Conservation (phyloP, 2,113 vertebrate species). For the Carassius auratus region DNA sequence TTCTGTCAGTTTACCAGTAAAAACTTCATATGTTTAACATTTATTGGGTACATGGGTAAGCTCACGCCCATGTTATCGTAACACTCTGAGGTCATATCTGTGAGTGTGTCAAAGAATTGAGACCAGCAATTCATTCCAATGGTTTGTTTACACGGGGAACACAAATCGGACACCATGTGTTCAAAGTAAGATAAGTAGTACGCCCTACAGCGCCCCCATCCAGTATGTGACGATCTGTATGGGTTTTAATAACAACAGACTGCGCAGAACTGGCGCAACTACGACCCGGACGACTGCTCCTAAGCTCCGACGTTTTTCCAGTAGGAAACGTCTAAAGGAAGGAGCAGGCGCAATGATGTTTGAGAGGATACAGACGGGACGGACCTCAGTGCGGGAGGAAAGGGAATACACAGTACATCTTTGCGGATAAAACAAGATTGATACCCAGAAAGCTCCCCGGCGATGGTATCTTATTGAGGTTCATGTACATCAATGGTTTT, state of each 20-base stretch:
- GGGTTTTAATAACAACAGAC: not conserved
- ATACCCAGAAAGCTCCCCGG: not conserved
- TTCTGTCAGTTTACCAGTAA: not conserved
- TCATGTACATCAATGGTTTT: not conserved
- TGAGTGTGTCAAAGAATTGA: not conserved
- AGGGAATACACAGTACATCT: conserved; percentile 43
- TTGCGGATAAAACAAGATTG: conserved; percentile 24
- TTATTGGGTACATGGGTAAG: not conserved
- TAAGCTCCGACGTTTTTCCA: conserved; percentile 49
- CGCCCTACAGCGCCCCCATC: conserved; percentile 4
- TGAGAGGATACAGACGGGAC: conserved; percentile 62
- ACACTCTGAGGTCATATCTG: not conserved
- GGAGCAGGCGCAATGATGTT: conserved; percentile 62
- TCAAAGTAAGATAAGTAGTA: conserved; percentile 24
- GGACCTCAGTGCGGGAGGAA: conserved; percentile 52
- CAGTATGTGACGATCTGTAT: conserved; percentile 5
- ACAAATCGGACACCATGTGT: not conserved
- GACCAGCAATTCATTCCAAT: not conserved
- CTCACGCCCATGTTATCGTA: not conserved
- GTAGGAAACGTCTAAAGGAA: conserved; percentile 63
- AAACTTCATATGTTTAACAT: conserved; percentile 15
- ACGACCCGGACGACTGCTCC: conserved; percentile 18
- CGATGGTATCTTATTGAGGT: not conserved
- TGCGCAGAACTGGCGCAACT: conserved; percentile 56
- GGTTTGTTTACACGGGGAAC: not conserved